These are phyloP conservation scores for Astyanax mexicanus DNA, from an alignment of 2,797 vertebrate species.

Conservation along the genomic window DNA sequence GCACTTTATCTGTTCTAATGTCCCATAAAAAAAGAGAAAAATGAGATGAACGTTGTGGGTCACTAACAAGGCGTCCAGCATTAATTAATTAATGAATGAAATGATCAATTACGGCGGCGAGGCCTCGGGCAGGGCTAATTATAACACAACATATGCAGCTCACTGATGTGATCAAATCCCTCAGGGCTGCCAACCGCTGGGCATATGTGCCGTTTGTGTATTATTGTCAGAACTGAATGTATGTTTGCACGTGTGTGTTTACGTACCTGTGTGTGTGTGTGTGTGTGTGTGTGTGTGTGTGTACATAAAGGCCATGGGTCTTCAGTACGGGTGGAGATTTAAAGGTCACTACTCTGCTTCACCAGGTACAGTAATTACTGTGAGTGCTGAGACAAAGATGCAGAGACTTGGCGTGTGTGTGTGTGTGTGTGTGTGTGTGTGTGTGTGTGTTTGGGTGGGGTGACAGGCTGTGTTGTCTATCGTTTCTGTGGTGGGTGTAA, in stretches of 20 bases:
- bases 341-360: constrained; percentile 71
- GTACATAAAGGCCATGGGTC: neutral
- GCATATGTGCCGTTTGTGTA: constrained; percentile 46
- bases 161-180: constrained; percentile 66
- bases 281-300: constrained; percentile 50
- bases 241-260: constrained; percentile 19
- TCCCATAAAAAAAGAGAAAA: constrained; percentile 73
- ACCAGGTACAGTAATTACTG: constrained; percentile 70
- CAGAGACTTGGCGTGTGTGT: neutral
- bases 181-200: constrained; percentile 62
- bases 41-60: constrained; percentile 71
- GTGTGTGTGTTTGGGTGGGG: neutral
- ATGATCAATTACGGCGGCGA: constrained; percentile 73
- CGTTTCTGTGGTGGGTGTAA: neutral
- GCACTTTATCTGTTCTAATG: constrained; percentile 75
- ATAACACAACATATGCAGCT: constrained; percentile 68
- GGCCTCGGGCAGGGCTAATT: constrained; percentile 72
- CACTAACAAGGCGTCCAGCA: constrained; percentile 64
- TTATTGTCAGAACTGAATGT: constrained; percentile 33
- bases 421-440: constrained; percentile 5
- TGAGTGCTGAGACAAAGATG: constrained; percentile 52
- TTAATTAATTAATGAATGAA: constrained; percentile 80
- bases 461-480: neutral
- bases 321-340: constrained; percentile 60
- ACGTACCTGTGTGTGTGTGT: constrained; percentile 26